Percentiles rank a stretch among this genome's conserved stretches.
These are phyloP conservation scores for Pachycephus smyrnensis DNA, from an alignment of 2,888 invertebrate species.

Conservation along the genomic window DNA sequence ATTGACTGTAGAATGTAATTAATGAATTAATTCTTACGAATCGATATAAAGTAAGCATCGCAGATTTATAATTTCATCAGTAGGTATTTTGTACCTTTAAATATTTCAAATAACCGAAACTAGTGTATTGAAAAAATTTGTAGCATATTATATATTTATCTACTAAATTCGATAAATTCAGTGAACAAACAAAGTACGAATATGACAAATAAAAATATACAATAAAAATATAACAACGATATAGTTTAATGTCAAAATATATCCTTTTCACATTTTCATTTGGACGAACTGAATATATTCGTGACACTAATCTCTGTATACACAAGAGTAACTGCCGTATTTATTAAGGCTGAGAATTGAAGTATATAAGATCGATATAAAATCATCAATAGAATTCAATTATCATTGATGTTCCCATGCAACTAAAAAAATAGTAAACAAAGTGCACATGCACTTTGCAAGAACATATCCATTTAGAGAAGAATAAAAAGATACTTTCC, in stretches of 20 bases:
- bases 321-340: not conserved
- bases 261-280: no score
- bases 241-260: no score
- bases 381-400: not conserved
- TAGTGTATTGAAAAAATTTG: not conserved
- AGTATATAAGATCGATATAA: not conserved
- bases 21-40: not conserved
- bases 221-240: not conserved
- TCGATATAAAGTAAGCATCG: not conserved
- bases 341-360: not conserved
- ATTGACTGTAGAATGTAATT: not conserved
- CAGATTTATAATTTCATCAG: not conserved
- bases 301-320: no score
- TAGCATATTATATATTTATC: not conserved
- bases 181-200: not conserved
- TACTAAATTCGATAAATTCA: not conserved
- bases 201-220: not conserved
- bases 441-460: not conserved
- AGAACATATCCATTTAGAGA: not conserved
- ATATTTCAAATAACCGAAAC: not conserved
- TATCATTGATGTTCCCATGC: not conserved
- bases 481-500: not conserved
- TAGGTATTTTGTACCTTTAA: not conserved
- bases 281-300: no score
- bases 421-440: not conserved